These are phyloP conservation scores for Tribolium madens DNA, from an alignment of 1,140 invertebrate genomes.

Conservation along the genomic window DNA sequence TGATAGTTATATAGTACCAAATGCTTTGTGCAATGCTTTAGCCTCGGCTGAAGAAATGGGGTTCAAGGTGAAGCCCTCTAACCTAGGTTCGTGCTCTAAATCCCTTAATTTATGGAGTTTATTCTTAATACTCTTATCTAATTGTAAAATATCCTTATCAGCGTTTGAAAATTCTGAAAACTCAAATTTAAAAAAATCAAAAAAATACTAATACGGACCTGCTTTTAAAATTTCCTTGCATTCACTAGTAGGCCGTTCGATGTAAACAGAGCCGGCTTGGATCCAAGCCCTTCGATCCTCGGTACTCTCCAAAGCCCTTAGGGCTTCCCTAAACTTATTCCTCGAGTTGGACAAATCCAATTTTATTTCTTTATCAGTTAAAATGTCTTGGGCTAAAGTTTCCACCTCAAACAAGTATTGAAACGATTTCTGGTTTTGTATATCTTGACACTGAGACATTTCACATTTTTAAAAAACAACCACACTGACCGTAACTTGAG, in stretches of 20 bases:
- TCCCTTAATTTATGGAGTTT: slow-evolving; percentile 59
- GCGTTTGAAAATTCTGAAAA: slow-evolving; percentile 57
- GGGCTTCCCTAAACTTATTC: slow-evolving; percentile 61
- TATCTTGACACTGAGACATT: slow-evolving; percentile 50
- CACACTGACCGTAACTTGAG: no score
- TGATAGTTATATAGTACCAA: slow-evolving; percentile 38
- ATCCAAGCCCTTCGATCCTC: slow-evolving; percentile 58
- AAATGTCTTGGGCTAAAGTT: slow-evolving; percentile 60
- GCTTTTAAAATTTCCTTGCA: slow-evolving; percentile 55
- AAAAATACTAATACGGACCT: slow-evolving; percentile 50
- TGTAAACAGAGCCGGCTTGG: slow-evolving; percentile 56
- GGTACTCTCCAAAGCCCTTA: slow-evolving; percentile 55
- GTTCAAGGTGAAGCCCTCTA: slow-evolving; percentile 60
- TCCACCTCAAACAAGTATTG: slow-evolving; percentile 61
- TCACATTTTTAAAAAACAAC: neutral
- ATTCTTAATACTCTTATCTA: slow-evolving; percentile 56
- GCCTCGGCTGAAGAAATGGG: slow-evolving; percentile 60
- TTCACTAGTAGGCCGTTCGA: slow-evolving; percentile 57
- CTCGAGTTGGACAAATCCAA: slow-evolving; percentile 59
- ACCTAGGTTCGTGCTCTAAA: slow-evolving; percentile 60
- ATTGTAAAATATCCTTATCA: slow-evolving; percentile 51
- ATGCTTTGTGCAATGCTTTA: slow-evolving; percentile 58
- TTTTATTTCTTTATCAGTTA: slow-evolving; percentile 61
- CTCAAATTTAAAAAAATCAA: neutral
- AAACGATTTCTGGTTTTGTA: slow-evolving; percentile 58